Evolutionary conservation across 2,888 invertebrate species (phyloP).

Genomic region (Pediacus dermestoides): DNA sequence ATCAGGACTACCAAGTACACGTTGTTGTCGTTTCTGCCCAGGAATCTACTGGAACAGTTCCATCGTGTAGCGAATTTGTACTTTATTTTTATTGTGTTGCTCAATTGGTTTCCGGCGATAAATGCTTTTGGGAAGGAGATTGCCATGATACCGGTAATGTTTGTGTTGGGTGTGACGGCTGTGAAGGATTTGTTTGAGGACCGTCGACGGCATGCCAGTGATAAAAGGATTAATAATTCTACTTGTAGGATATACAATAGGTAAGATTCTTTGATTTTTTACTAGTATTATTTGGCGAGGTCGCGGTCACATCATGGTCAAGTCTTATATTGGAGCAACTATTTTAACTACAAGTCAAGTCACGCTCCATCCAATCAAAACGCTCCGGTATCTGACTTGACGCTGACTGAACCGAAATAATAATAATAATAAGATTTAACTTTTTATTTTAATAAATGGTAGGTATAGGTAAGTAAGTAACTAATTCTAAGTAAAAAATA

Average conservation of each 20-base stretch:
- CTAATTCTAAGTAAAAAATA: too few species aligned
- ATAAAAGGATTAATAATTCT: constrained; percentile 90
- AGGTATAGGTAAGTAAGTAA: too few species aligned
- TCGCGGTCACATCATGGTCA: too few species aligned
- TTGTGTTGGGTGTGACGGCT: constrained; percentile 91
- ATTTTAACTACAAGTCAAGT: too few species aligned
- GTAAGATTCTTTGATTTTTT: constrained; percentile 61
- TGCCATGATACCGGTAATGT: constrained; percentile 90
- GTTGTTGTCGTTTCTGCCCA: constrained; percentile 87
- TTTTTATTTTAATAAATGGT: too few species aligned
- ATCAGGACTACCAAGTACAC: constrained; percentile 95
- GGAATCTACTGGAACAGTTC: constrained; percentile 95
- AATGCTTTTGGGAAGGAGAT: constrained; percentile 95
- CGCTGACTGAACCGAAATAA: too few species aligned
- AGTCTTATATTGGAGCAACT: too few species aligned
- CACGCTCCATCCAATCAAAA: too few species aligned
- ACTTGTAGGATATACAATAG: constrained; percentile 88
- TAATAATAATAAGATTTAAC: too few species aligned
- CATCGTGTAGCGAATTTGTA: constrained; percentile 97
- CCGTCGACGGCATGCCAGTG: constrained; percentile 81
- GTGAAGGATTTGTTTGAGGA: constrained; percentile 95
- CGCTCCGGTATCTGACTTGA: too few species aligned
- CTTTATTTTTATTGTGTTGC: constrained; percentile 92
- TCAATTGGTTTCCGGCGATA: constrained; percentile 94
- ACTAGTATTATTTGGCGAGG: too few species aligned